phyloP scores from a whole-genome alignment of 2,797 vertebrate genomes.

The Paedocypris micromegethes region DNA sequence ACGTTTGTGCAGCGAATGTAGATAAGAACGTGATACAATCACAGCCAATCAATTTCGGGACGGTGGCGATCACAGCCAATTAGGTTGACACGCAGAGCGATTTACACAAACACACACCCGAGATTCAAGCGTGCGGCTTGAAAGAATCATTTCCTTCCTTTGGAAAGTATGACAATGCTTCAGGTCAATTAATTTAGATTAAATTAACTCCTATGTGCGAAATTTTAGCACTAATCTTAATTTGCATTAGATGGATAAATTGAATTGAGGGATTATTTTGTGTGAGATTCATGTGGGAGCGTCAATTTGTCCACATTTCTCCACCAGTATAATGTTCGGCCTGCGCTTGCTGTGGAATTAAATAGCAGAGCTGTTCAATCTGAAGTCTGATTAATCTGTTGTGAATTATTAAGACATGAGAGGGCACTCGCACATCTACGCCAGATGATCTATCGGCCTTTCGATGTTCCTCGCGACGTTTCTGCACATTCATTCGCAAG shows the following conservation, averaged over 20 bases:
- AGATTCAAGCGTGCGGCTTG: not conserved
- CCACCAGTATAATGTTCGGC: constrained; percentile 5
- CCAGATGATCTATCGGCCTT: constrained; percentile 17
- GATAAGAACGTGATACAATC: constrained; percentile 43
- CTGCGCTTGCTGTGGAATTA: constrained; percentile 43
- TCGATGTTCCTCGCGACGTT: constrained; percentile 15
- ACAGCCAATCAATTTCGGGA: constrained; percentile 34
- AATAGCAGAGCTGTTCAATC: constrained; percentile 33
- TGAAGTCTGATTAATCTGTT: constrained; percentile 30
- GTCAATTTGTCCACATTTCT: constrained; percentile 23
- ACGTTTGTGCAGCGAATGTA: constrained; percentile 20
- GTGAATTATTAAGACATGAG: constrained; percentile 38
- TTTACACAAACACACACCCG: not conserved
- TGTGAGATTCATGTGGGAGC: constrained; percentile 13
- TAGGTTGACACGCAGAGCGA: not conserved
- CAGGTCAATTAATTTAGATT: constrained; percentile 1
- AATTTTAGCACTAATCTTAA: constrained; percentile 2
- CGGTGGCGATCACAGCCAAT: constrained; percentile 33
- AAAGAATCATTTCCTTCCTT: too few relatives aligned
- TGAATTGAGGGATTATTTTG: constrained; percentile 6
- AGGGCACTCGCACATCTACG: constrained; percentile 9
- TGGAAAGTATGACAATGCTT: not conserved
- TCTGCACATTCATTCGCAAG: constrained; percentile 10
- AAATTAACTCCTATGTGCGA: constrained; percentile 13
- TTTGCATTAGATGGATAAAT: constrained; percentile 18